Evolutionary conservation across 2,113 vertebrate species (phyloP), one percentile per base, ranked within the genome.

Genomic region (Megalops atlanticus): DNA sequence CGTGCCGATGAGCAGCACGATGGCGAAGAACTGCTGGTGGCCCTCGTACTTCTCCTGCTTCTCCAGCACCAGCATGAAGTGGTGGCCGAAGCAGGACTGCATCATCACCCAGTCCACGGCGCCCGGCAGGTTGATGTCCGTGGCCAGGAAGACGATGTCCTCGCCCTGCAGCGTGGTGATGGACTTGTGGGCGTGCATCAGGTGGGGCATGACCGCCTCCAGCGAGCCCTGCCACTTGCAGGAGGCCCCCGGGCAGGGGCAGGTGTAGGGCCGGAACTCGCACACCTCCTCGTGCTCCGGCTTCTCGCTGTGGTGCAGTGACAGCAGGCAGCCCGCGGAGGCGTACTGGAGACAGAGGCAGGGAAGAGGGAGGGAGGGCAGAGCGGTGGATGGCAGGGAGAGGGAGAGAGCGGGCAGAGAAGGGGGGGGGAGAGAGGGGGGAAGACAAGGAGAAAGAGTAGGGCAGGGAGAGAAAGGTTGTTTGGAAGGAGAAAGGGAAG

Each of bases 41-140:
- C 92, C 94, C 49, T 93, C 92, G 49, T 92, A 95, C 84, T 93
- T 94, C 88, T 94, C 93, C 87, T 94, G 93, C 85, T 94, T 95
- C 87, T 95, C 93, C 84, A 95, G 84, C 2, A 95, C 94, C 85
- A 95, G 86, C 94, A 95, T 93, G 88, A 95, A 95, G 89, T 94
- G 93, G 82, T 93, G 93, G 40, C 92, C 93, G 80, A 95, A 94
- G 39, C 94, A 95, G 4, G 92, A 93, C 89, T 95, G 94, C 94
- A 95, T 93, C 94, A 94, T 95, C 80, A 95, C 93, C 94, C 93
- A 94, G 92, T 94, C 94, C 77, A 94, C 93, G 0, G 92, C 92
- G 1, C 93, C 94, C 0, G 93, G 92, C 69, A 94, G 87, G 87
- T 92, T 93, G 91, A 94, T 94, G 90, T 94, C 93, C 0, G 93